phyloP scores from a whole-genome alignment of 2,888 invertebrate species.

The Synergus japonicus region DNA sequence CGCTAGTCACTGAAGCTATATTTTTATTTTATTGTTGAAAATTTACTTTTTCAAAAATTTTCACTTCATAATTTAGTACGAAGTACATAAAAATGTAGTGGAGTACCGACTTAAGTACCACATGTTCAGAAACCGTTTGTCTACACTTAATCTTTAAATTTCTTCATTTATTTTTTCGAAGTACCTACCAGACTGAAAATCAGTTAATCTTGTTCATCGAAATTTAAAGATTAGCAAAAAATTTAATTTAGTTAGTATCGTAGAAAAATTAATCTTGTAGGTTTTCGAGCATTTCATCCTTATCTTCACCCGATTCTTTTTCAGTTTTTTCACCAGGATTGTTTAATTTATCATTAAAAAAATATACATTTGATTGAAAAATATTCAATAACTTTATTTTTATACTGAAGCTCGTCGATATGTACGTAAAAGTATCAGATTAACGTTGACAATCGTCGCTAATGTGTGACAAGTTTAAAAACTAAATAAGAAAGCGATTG shows the following conservation, averaged over 20 bases:
- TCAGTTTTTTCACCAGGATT: background rate
- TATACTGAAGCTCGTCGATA: slow-evolving; percentile 43
- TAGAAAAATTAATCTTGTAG: background rate
- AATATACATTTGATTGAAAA: background rate
- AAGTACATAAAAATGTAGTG: background rate
- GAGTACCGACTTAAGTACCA: background rate
- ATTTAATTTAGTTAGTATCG: background rate
- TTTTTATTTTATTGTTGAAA: background rate
- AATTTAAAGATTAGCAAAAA: background rate
- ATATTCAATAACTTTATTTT: background rate
- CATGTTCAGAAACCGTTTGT: background rate
- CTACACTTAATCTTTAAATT: background rate
- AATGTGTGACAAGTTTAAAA: slow-evolving; percentile 41
- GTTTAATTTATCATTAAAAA: background rate
- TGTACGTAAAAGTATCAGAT: background rate
- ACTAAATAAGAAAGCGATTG: background rate
- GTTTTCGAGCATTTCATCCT: background rate
- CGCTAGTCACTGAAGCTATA: background rate
- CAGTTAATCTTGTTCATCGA: background rate
- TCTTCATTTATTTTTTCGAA: background rate
- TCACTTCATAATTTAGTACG: background rate
- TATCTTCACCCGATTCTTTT: background rate
- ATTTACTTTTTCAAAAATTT: background rate
- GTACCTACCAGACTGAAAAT: background rate
- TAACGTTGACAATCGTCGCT: slow-evolving; percentile 59